These are phyloP conservation scores for Talpa occidentalis DNA, from an alignment of 2,113 vertebrate genomes.

Conservation along the genomic window DNA sequence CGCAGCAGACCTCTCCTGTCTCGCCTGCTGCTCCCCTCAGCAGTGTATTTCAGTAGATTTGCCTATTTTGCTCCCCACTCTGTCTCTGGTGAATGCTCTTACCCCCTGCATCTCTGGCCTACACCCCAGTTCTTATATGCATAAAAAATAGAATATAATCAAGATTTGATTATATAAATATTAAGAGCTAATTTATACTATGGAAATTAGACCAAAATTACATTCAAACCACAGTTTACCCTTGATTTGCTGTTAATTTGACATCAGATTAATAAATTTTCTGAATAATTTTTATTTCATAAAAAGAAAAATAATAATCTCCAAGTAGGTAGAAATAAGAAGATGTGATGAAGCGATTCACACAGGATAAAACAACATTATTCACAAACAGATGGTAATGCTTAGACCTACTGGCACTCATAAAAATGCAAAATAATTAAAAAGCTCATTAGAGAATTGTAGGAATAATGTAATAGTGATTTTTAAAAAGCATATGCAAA, in stretches of 20 bases:
- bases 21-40: too few species aligned
- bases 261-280: not conserved
- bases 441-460: not conserved
- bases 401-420: not conserved
- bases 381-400: not conserved
- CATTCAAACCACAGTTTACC: not conserved
- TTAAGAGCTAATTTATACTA: not conserved
- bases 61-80: too few species aligned
- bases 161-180: not conserved
- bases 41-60: too few species aligned
- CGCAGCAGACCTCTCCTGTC: too few species aligned
- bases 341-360: not conserved
- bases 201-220: not conserved
- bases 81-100: too few species aligned
- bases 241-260: not conserved
- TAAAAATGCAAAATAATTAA: not conserved
- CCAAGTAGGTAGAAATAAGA: not conserved
- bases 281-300: not conserved
- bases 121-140: too few species aligned
- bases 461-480: not conserved
- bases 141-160: too few species aligned
- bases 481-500: not conserved
- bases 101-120: too few species aligned
- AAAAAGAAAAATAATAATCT: not conserved
- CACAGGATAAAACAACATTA: not conserved